A percentile compares a stretch with the other conserved stretches of the same genome.
Evolutionary conservation across 2,113 vertebrate species (phyloP).

Genomic region (Gasterosteus aculeatus): DNA sequence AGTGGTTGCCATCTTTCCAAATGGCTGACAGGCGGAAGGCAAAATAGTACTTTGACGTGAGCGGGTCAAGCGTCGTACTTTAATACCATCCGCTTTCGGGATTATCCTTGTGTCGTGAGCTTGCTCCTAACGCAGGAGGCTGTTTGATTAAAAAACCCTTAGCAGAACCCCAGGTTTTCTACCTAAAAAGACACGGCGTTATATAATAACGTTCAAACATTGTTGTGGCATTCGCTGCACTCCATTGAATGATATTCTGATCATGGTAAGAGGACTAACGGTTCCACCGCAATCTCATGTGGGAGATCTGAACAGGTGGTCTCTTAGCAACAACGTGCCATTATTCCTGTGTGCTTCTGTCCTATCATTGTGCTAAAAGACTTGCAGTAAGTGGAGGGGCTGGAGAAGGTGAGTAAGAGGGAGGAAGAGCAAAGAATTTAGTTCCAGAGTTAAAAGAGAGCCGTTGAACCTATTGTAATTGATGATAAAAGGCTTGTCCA

Average conservation of each 20-base stretch:
- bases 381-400: slow-evolving; percentile 40
- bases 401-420: slow-evolving; percentile 42
- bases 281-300: slow-evolving; percentile 66
- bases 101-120: slow-evolving; percentile 3
- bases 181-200: slow-evolving; percentile 35
- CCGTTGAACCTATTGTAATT: slow-evolving; percentile 8
- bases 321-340: slow-evolving; percentile 83
- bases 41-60: slow-evolving; percentile 44
- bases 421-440: slow-evolving; percentile 26
- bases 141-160: slow-evolving; percentile 10
- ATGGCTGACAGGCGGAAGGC: slow-evolving; percentile 33
- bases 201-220: slow-evolving; percentile 40
- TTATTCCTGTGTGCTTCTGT: slow-evolving; percentile 79
- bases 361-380: slow-evolving; percentile 70
- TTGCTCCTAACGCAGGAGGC: not conserved
- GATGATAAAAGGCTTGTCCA: slow-evolving; percentile 32
- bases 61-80: slow-evolving; percentile 19
- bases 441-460: slow-evolving; percentile 19
- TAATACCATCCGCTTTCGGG: not conserved
- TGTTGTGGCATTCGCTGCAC: slow-evolving; percentile 47
- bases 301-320: slow-evolving; percentile 82
- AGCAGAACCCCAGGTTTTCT: slow-evolving; percentile 19
- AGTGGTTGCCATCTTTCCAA: slow-evolving; percentile 45
- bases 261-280: slow-evolving; percentile 56
- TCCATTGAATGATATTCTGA: slow-evolving; percentile 55